Evolutionary conservation across 1,140 invertebrate genomes (phyloP), one percentile per base, ranked within the genome.

Genomic region (Lethocerus indicus): DNA sequence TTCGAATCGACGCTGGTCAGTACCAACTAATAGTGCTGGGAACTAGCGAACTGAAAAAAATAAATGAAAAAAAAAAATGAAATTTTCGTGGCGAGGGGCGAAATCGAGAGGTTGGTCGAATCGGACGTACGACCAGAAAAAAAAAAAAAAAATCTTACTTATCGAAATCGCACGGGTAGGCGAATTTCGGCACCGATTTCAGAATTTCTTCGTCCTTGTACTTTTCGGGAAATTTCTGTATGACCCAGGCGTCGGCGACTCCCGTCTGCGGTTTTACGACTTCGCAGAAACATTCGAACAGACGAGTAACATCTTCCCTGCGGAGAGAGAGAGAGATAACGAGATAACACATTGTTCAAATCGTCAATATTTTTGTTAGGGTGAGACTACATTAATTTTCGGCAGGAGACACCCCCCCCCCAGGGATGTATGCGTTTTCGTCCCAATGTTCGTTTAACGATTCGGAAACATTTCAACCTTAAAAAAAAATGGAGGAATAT

Each of bases 11-110:
- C 72, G 58, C 83, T 88, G 18, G 92, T 95, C 55, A 95, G 67
- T 26, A 94, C 90, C 73, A 95, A 95, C 13, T 89, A 93, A 65
- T 87, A 91, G 60, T 87, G 81, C 59, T 87, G 80, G n/a, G n/a
- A 16, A 87, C 81, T 46, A 72, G 68, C 45, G 69, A 65, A 62
- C 82, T 86, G 63, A 42, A 74, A 71, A 40, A 55, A 56, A 21
- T 9, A 45, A 45, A 27, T 7, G 4, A 7, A 16, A 28, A 28
- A 29, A 28, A 14, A 45, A 27, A 45, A 4, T 1, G 32, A 27
- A 29, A 26, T 16, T 18, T 44, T 3, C 2, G 3, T 16, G 5
- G 13, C 4, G 9, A 28, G n/a, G 3, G 20, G 16, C 27, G 20
- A 45, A 6, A 45, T 45, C 6, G 1, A 18, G 7, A 13, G 20